Evolutionary conservation across 1,140 invertebrate species (phyloP), one percentile per base, ranked within the genome.

Genomic region (Megalonaias nervosa): DNA sequence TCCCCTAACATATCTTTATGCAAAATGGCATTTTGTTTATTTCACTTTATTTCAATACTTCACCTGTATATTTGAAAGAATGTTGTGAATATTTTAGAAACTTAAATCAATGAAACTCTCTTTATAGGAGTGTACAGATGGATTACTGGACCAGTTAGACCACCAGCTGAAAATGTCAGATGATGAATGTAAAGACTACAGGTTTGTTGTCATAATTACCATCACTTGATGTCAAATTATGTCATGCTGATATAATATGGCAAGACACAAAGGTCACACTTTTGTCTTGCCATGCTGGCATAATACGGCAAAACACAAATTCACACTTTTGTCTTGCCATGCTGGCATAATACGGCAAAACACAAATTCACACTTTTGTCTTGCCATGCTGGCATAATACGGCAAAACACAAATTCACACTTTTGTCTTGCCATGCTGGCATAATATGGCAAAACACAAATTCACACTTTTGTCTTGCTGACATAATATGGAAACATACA

Each of bases 131-230:
- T 99, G 98, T 89, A 96, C 97, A 5, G 98, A 99, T 91, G 94
- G 94, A 71, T 92, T 99, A 71, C 91, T 99, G 77, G 95, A 97
- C 88, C 92, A 97, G 56, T 95, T 99, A 93, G 97, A 99, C 87
- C 93, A 96, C 71, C 96, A 99, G 90, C 92, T 99, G 71, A 93
- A 93, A 86, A 92, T 95, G 68, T 95, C 96, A 12, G 96, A 98
- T 89, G 94, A 95, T 71, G 97, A 99, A 92, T 91, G 90, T 92
- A 94, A 95, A 77, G 95, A 98, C 87, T 99, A 99, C 89, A 96
- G 94, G 88, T 84, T 71, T 26, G 74, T 48, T 48, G 38, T 48
- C 38, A 9, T 48, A 9, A 48, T 48, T 48, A 48, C 38, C 38
- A 48, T 48, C 38, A 48, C 6, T 48, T 48, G 0, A 48, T 11